A percentile compares a stretch with the other conserved stretches of the same genome.
Conservation (phyloP, 2,888 invertebrate genomes). For the Platynereis dumerilii region DNA sequence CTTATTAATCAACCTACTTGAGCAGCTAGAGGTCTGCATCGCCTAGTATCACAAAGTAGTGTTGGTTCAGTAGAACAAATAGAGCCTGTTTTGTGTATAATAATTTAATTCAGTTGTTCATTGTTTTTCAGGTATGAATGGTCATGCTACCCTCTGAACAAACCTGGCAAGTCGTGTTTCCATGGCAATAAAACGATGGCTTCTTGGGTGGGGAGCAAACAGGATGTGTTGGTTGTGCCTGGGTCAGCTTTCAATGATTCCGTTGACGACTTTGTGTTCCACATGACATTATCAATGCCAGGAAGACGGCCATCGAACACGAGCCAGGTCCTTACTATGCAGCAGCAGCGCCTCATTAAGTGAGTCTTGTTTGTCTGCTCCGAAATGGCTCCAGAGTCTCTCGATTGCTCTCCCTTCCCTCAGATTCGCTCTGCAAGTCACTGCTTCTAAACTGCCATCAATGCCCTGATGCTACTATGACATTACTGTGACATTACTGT, state of each 20-base stretch:
- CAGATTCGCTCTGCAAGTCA: too few relatives aligned
- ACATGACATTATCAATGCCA: conserved; percentile 41
- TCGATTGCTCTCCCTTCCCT: too few relatives aligned
- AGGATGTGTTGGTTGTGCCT: not conserved
- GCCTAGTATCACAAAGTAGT: too few relatives aligned
- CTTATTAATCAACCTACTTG: too few relatives aligned
- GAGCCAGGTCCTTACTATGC: conserved; percentile 42
- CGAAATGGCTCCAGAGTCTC: too few relatives aligned
- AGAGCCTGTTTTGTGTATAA: not conserved
- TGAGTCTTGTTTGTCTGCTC: conserved; percentile 12
- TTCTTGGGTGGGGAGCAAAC: not conserved
- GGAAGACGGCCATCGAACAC: conserved; percentile 32
- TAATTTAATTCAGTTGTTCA: not conserved
- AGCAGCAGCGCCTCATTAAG: conserved; percentile 15
- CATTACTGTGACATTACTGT: too few relatives aligned
- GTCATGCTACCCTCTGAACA: conserved; percentile 29
- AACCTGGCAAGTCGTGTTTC: conserved; percentile 23
- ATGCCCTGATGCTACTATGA: too few relatives aligned
- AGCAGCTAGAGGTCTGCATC: too few relatives aligned
- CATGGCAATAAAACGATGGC: not conserved
- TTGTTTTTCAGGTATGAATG: conserved; percentile 32
- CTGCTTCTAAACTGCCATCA: too few relatives aligned
- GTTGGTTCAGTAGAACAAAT: too few relatives aligned
- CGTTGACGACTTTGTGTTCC: conserved; percentile 40
- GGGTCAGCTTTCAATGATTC: conserved; percentile 17